Percentiles rank a stretch among this genome's conserved stretches.
phyloP scores from a whole-genome alignment of 2,113 vertebrate species.

The Psittacus erithacus region DNA sequence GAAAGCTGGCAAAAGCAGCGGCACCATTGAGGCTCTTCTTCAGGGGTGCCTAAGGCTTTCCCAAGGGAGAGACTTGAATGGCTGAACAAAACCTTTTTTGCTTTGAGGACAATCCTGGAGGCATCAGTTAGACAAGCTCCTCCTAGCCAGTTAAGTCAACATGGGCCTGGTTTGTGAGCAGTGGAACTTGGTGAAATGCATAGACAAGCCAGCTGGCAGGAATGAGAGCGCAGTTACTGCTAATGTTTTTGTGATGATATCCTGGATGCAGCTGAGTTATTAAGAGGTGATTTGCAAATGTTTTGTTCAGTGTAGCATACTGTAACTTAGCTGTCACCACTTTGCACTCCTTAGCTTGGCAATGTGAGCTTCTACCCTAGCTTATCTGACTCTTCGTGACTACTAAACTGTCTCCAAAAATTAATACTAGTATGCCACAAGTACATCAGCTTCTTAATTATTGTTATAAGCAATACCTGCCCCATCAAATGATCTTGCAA shows the following conservation, averaged over 20 bases:
- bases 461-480: neutral
- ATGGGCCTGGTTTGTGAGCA: neutral
- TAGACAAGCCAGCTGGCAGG: neutral
- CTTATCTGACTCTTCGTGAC: neutral
- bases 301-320: neutral
- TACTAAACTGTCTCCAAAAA: neutral
- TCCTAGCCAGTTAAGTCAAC: neutral
- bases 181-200: neutral
- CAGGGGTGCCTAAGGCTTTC: neutral
- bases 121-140: neutral
- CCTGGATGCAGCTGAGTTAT: neutral
- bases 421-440: neutral
- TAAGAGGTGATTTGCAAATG: neutral
- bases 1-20: neutral
- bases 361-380: neutral
- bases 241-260: neutral
- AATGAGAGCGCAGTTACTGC: neutral
- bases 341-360: neutral
- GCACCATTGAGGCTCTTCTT: neutral
- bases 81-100: neutral
- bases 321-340: neutral
- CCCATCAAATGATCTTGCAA: neutral
- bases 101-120: neutral
- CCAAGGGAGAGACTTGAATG: neutral
- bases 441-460: neutral